These are phyloP conservation scores for Chlamydotis undulata DNA, from an alignment of 2,113 vertebrate genomes.

Conservation along the genomic window DNA sequence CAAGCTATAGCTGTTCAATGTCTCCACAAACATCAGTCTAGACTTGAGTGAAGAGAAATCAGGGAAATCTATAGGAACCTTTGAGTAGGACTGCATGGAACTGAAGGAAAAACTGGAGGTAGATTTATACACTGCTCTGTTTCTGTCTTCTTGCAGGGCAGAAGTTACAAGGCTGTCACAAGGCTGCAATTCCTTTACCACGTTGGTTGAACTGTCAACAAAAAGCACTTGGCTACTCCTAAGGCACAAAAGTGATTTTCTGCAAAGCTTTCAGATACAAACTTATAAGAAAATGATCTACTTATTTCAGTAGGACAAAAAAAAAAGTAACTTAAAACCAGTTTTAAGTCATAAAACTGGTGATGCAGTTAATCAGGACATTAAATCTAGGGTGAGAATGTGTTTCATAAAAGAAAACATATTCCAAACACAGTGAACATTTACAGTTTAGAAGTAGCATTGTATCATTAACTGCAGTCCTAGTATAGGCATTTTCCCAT, in stretches of 20 bases:
- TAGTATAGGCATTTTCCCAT: background rate
- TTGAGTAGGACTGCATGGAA: background rate
- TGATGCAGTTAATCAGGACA: background rate
- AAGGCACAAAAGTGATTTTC: background rate
- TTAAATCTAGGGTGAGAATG: background rate
- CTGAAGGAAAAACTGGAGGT: background rate
- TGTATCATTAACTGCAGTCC: background rate
- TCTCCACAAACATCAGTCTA: background rate
- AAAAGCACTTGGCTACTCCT: background rate
- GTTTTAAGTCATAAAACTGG: background rate
- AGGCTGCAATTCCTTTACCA: background rate
- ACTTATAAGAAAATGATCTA: background rate
- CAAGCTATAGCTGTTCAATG: background rate
- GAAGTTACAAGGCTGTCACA: background rate
- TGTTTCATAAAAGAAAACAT: background rate
- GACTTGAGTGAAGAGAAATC: background rate
- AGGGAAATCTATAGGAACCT: background rate
- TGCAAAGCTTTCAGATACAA: background rate
- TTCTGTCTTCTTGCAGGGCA: background rate
- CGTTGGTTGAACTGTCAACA: background rate
- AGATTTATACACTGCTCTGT: background rate
- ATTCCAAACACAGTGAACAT: background rate
- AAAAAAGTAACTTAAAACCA: background rate
- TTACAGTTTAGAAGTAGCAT: background rate
- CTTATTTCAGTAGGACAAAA: background rate